These are phyloP conservation scores for Noturus placidus DNA, from an alignment of 2,113 vertebrate genomes.

Conservation along the genomic window DNA sequence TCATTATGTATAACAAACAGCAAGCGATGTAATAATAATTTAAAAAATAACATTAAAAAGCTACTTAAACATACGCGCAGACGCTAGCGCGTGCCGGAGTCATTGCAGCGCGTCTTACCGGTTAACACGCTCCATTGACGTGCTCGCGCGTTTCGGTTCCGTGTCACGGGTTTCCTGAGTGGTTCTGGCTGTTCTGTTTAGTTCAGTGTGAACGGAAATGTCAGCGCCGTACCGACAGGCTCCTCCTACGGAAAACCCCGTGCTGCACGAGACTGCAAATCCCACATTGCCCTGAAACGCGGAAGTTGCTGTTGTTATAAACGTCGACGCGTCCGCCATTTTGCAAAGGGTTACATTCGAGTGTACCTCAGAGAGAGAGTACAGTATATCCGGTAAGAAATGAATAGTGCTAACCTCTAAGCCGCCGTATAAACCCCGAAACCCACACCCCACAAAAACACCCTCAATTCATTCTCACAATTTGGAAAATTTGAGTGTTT, in stretches of 20 bases:
- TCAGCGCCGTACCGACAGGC: background rate
- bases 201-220: constrained; percentile 34
- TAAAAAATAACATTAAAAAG: background rate
- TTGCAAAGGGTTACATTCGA: background rate
- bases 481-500: background rate
- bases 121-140: background rate
- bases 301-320: background rate
- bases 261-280: background rate
- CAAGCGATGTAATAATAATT: background rate
- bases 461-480: background rate
- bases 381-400: background rate
- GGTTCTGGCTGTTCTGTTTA: background rate
- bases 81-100: background rate
- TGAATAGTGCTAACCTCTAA: too few species aligned
- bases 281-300: background rate
- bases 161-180: constrained; percentile 14
- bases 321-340: constrained; percentile 4
- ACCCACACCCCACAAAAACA: too few species aligned
- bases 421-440: too few species aligned
- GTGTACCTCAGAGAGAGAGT: background rate
- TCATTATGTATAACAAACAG: background rate
- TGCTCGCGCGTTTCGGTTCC: constrained; percentile 6
- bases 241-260: constrained; percentile 38
- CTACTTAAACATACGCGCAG: background rate
- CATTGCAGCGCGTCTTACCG: background rate